Percentiles rank a stretch among this genome's conserved stretches.
These are phyloP conservation scores for Epicampocera succincta DNA, from an alignment of 2,888 invertebrate genomes.

Conservation along the genomic window DNA sequence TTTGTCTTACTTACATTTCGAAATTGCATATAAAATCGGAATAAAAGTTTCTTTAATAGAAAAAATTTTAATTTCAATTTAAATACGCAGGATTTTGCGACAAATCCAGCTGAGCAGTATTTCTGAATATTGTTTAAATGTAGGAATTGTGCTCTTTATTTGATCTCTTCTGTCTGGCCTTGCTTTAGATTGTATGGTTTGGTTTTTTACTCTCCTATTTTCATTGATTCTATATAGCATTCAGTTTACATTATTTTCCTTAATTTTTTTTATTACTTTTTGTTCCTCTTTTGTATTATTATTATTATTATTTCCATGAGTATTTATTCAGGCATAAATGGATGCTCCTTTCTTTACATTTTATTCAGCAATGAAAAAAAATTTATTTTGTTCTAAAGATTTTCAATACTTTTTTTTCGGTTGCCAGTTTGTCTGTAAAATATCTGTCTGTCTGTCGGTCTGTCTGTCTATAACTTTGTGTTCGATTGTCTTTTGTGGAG, in stretches of 20 bases:
- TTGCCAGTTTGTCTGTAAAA: constrained; percentile 63
- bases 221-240: constrained; percentile 51
- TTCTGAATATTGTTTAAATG: too few relatives aligned
- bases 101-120: too few relatives aligned
- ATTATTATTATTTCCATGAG: constrained; percentile 51
- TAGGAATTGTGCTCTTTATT: not conserved
- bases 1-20: too few relatives aligned
- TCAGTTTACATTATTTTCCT: constrained; percentile 39
- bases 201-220: constrained; percentile 19
- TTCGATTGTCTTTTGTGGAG: constrained; percentile 57
- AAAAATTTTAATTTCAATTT: too few relatives aligned
- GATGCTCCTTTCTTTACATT: constrained; percentile 64
- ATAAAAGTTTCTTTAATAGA: too few relatives aligned
- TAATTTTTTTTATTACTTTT: constrained; percentile 18
- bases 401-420: constrained; percentile 48
- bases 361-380: constrained; percentile 37
- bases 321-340: constrained; percentile 67
- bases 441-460: constrained; percentile 56
- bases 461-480: constrained; percentile 54
- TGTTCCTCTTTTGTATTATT: not conserved
- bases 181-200: constrained; percentile 28
- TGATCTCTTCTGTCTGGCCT: constrained; percentile 4
- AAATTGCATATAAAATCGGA: too few relatives aligned
- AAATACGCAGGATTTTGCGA: too few relatives aligned
- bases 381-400: constrained; percentile 14